These are phyloP conservation scores for Ariolimax columbianus DNA, from an alignment of 2,888 invertebrate genomes.

Conservation along the genomic window DNA sequence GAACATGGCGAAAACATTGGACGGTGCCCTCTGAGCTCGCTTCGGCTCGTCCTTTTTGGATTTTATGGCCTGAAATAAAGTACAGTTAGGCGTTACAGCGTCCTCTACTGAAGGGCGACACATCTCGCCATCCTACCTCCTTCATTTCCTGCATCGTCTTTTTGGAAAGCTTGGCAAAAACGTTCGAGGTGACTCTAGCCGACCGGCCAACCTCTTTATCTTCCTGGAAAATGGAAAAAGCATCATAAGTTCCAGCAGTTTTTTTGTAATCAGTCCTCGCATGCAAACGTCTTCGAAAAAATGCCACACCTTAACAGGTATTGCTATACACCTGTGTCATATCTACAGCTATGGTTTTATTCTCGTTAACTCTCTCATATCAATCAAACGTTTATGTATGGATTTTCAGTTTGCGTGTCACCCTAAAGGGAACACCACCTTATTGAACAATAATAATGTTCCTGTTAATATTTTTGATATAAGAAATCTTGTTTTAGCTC, in stretches of 20 bases:
- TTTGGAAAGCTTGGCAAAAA: constrained; percentile 80
- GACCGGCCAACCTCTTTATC: constrained; percentile 61
- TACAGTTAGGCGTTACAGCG: constrained; percentile 24
- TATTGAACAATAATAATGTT: too few relatives aligned
- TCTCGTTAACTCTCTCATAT: too few relatives aligned
- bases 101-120: constrained; percentile 35
- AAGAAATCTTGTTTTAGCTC: too few relatives aligned
- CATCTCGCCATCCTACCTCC: constrained; percentile 73
- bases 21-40: constrained; percentile 78
- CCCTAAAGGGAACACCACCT: too few relatives aligned
- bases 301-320: too few relatives aligned
- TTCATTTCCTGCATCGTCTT: constrained; percentile 81
- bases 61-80: constrained; percentile 55
- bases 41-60: constrained; percentile 56
- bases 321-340: too few relatives aligned
- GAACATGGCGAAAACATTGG: constrained; percentile 81
- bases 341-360: too few relatives aligned
- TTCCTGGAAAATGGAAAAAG: constrained; percentile 41
- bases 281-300: constrained; percentile 33
- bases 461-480: too few relatives aligned
- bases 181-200: constrained; percentile 79
- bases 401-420: too few relatives aligned
- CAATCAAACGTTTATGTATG: too few relatives aligned
- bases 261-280: neutral
- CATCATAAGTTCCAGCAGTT: constrained; percentile 19